Base-by-base conservation (phyloP, 2,888 invertebrate genomes). In the Caradrina kadenii region DNA sequence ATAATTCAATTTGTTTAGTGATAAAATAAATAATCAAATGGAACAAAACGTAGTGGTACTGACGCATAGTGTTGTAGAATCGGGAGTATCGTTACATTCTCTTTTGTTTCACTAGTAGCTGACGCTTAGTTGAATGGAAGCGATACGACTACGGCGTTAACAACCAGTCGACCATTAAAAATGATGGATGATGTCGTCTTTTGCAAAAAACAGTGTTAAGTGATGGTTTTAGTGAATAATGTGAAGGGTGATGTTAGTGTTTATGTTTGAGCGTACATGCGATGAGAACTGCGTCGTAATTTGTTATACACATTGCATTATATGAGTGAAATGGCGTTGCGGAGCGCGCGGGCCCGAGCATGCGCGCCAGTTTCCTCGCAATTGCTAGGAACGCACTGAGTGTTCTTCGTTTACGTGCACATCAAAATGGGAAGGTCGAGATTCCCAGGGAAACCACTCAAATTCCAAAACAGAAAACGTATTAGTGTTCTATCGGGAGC, bases 381-480 rank as follows among this genome's bases (percentile, higher is more conserved):
- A 88, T 92, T 90, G 90, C 93, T 93, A 89, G 94, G 92, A 95
- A 93, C 94, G 93, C 94, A 96, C 93, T 96, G 92, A 96, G 92
- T 94, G 95, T 94, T 92, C 93, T 94, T 95, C 96, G 96, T 96
- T 94, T 94, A 94, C 92, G 92, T 93, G 93, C 89, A 92, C 88
- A 95, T 93, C 96, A 96, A 96, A 96, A 97, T 97, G 97, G 97
- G 97, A 96, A 97, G 97, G 96, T 97, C 97, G 94, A 97, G 97
- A 96, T 98, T 98, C 97, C 98, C 98, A 92, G 98, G 98, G 91
- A 98, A 98, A 96, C 98, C 98, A 93, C 97, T 98, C 87, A 98
- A 98, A 96, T 97, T 98, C 96, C 97, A 98, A 93, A 98, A 98
- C 96, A 97, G 98, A 96, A 98, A 98, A 94, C 97, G 98, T 94